Conservation (phyloP, 2,113 vertebrate species). For the Lipophrys pholis region DNA sequence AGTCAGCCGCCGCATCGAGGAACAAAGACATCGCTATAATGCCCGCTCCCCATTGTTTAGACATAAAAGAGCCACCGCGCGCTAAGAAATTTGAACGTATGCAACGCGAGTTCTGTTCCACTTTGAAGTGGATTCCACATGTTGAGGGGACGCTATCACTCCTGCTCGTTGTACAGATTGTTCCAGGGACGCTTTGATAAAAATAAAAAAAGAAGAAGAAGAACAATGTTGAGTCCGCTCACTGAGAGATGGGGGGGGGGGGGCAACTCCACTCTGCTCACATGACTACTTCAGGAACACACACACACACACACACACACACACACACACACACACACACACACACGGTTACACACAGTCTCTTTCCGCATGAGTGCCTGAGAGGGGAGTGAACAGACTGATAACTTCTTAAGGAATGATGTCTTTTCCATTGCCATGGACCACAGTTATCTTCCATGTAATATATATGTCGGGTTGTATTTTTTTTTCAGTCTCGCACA, state of each 20-base stretch:
- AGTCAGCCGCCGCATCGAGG: background rate
- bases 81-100: background rate
- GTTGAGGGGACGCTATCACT: background rate
- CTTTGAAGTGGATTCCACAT: constrained; percentile 16
- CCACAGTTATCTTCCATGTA: constrained; percentile 37
- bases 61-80: background rate
- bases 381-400: constrained; percentile 41
- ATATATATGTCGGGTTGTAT: constrained; percentile 14
- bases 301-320: too few relatives aligned
- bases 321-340: too few relatives aligned
- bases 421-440: constrained; percentile 69
- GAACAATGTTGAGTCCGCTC: constrained; percentile 12
- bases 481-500: background rate
- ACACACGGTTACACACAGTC: background rate
- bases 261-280: constrained; percentile 14
- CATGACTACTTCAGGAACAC: constrained; percentile 7
- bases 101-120: background rate
- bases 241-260: constrained; percentile 4
- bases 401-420: constrained; percentile 47
- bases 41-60: background rate
- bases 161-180: background rate
- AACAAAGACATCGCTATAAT: background rate
- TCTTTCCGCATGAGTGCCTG: constrained; percentile 35
- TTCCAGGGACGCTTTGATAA: constrained; percentile 22
- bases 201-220: background rate